Conservation (phyloP, 2,888 invertebrate genomes). For the Leucozona laternaria region DNA sequence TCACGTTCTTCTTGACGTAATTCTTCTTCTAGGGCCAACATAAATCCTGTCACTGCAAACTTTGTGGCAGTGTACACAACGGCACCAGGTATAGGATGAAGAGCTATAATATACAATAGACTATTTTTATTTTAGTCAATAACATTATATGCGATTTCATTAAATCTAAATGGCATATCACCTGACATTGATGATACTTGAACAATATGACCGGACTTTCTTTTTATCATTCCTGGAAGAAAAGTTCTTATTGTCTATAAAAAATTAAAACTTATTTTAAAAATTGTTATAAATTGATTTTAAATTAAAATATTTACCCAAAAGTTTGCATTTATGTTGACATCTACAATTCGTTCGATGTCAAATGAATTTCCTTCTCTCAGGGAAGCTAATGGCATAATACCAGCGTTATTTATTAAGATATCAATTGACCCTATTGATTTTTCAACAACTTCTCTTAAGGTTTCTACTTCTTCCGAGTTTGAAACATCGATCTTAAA, state of each 20-base stretch:
- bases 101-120: slow-evolving; percentile 34
- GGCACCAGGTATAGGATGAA: slow-evolving; percentile 59
- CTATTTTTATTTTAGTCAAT: not conserved
- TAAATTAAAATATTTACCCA: slow-evolving; percentile 77
- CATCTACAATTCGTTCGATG: slow-evolving; percentile 79
- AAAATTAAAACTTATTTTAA: not conserved
- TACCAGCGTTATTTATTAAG: slow-evolving; percentile 81
- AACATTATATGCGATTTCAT: too few species aligned
- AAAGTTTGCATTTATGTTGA: slow-evolving; percentile 80
- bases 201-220: slow-evolving; percentile 78
- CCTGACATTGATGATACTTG: slow-evolving; percentile 80
- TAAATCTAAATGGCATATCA: too few species aligned
- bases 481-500: slow-evolving; percentile 72
- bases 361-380: slow-evolving; percentile 77
- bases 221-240: slow-evolving; percentile 78
- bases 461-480: slow-evolving; percentile 49
- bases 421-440: slow-evolving; percentile 79
- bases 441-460: slow-evolving; percentile 70
- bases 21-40: slow-evolving; percentile 77
- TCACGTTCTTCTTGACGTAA: slow-evolving; percentile 76
- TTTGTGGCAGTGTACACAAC: slow-evolving; percentile 80
- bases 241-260: slow-evolving; percentile 78
- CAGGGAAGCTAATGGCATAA: slow-evolving; percentile 78
- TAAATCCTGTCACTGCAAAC: slow-evolving; percentile 80
- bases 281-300: not conserved